These are phyloP conservation scores for Pycnonotus jocosus DNA, from an alignment of 2,113 vertebrate genomes.

Conservation along the genomic window DNA sequence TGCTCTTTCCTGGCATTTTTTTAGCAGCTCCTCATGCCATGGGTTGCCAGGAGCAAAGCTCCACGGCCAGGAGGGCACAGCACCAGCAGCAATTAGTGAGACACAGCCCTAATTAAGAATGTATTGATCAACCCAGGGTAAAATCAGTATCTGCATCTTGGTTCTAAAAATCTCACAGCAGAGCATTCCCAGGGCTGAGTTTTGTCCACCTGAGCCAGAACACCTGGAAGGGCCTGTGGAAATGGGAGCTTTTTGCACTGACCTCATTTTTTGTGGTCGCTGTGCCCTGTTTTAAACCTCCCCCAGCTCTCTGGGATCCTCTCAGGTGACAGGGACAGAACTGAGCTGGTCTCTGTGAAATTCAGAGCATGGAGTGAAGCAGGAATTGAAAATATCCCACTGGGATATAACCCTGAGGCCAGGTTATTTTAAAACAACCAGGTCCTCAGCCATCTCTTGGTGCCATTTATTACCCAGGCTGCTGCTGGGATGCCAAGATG, in stretches of 20 bases:
- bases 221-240: background rate
- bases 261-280: background rate
- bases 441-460: background rate
- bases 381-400: background rate
- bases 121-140: too few species aligned
- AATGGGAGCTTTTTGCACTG: background rate
- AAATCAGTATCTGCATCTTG: background rate
- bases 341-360: background rate
- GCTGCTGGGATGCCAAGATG: background rate
- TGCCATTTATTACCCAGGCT: background rate
- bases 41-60: background rate
- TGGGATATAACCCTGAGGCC: too few species aligned
- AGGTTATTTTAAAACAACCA: background rate
- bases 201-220: background rate
- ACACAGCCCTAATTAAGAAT: background rate
- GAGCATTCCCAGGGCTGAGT: background rate
- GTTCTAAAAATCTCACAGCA: accelerated
- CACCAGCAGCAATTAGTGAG: background rate
- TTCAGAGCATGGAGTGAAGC: background rate
- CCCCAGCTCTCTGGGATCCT: background rate
- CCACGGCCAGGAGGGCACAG: accelerated
- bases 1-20: background rate
- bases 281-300: background rate
- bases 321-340: background rate
- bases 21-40: accelerated